These are phyloP conservation scores for Idris sp. DNA, from an alignment of 1,140 invertebrate species.

Conservation along the genomic window DNA sequence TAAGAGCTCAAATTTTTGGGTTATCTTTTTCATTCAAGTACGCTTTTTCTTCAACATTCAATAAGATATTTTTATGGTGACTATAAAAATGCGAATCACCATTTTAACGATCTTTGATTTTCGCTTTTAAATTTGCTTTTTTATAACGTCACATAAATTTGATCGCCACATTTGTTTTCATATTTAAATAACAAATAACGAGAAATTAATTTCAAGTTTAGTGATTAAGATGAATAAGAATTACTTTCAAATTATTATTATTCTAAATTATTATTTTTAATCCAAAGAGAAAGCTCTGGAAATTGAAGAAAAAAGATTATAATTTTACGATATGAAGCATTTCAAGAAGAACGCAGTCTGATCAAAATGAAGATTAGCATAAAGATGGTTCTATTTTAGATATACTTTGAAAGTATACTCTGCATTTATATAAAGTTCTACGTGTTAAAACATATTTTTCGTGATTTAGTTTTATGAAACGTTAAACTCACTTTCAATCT, in stretches of 20 bases:
- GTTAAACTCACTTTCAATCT: slow-evolving; percentile 7
- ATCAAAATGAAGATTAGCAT: slow-evolving; percentile 17
- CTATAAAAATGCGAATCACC: slow-evolving; percentile 16
- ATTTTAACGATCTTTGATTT: slow-evolving; percentile 22
- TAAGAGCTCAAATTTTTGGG: too few species aligned
- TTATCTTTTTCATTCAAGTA: too few species aligned
- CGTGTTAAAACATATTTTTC: slow-evolving; percentile 8
- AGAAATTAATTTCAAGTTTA: too few species aligned
- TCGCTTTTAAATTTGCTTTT: slow-evolving; percentile 19
- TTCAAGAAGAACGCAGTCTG: slow-evolving; percentile 1
- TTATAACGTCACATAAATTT: slow-evolving; percentile 12
- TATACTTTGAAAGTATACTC: neutral
- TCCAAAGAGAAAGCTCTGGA: too few species aligned
- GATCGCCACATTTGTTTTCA: slow-evolving; percentile 10
- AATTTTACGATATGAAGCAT: slow-evolving; percentile 9
- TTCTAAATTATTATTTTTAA: too few species aligned
- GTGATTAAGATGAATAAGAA: too few species aligned
- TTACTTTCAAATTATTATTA: too few species aligned
- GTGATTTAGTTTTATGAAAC: slow-evolving; percentile 1
- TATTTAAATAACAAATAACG: too few species aligned
- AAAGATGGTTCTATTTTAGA: slow-evolving; percentile 4
- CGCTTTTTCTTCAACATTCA: slow-evolving; percentile 13
- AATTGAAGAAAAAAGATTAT: slow-evolving; percentile 6
- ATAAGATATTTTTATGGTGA: slow-evolving; percentile 21
- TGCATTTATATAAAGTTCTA: slow-evolving; percentile 5